Percentiles rank a stretch among this genome's conserved stretches.
phyloP scores from a whole-genome alignment of 2,113 vertebrate species.

The Heterotis niloticus region DNA sequence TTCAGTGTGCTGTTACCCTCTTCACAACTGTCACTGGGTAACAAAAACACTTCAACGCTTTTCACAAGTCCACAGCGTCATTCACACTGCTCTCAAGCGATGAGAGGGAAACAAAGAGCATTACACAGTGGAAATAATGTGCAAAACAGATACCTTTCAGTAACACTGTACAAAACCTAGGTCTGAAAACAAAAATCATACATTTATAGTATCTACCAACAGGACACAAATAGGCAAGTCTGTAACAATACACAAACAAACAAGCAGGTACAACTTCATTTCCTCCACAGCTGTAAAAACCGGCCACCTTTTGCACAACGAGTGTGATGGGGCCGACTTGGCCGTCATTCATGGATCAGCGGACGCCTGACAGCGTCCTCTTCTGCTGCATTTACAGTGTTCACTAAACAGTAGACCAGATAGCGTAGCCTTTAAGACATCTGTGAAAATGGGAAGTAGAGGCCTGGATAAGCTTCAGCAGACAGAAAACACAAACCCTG shows the following conservation, averaged over 20 bases:
- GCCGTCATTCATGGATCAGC: too few species aligned
- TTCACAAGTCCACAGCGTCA: not conserved
- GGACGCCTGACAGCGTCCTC: too few species aligned
- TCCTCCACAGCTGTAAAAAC: too few species aligned
- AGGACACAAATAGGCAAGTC: too few species aligned
- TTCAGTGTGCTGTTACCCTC: conserved; percentile 34
- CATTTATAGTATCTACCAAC: too few species aligned
- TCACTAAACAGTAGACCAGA: not conserved
- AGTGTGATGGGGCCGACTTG: too few species aligned
- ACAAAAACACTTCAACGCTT: conserved; percentile 32
- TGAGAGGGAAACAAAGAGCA: conserved; percentile 52
- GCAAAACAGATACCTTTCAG: conserved; percentile 19
- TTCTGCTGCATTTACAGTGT: too few species aligned
- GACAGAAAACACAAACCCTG: conserved; percentile 44
- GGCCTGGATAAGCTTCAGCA: not conserved
- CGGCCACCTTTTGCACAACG: too few species aligned
- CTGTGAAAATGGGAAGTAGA: not conserved
- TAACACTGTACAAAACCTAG: not conserved
- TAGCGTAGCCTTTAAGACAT: not conserved
- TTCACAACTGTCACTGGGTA: conserved; percentile 45
- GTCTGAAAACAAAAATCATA: too few species aligned
- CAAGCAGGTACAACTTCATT: not conserved
- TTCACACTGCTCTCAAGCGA: conserved; percentile 29
- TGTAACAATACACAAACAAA: not conserved
- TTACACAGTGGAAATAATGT: conserved; percentile 38